These are phyloP conservation scores for Lagenorhynchus albirostris DNA, from an alignment of 2,113 vertebrate species.

Conservation along the genomic window DNA sequence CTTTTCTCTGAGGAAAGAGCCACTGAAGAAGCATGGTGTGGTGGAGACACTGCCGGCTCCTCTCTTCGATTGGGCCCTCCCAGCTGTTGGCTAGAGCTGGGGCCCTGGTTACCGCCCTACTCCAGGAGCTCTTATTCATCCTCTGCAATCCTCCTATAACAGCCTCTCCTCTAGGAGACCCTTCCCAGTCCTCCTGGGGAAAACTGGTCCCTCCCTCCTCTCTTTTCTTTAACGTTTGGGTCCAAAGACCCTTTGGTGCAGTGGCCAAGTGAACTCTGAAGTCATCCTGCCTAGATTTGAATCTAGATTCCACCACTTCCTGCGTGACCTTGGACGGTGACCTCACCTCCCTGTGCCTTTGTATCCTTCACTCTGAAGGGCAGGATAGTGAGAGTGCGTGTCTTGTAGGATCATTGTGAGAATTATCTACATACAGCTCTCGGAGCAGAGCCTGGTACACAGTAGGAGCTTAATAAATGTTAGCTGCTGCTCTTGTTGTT, in stretches of 20 bases:
- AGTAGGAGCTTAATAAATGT: not conserved
- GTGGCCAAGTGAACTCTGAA: not conserved
- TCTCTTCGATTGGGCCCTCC: not conserved
- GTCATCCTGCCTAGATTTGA: not conserved
- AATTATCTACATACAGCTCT: not conserved
- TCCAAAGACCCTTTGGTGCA: not conserved
- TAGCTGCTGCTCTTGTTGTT: not conserved
- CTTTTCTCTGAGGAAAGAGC: not conserved
- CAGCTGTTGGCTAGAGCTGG: not conserved
- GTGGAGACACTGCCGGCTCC: not conserved
- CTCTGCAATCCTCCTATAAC: rapidly evolving
- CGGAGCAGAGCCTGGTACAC: not conserved
- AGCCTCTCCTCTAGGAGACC: not conserved
- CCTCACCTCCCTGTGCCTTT: not conserved
- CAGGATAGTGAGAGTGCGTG: rapidly evolving
- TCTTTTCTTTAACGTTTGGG: not conserved
- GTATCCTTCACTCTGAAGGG: not conserved
- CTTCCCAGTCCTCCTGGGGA: not conserved
- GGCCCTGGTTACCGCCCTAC: not conserved
- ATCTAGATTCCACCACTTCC: not conserved
- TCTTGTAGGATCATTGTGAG: not conserved
- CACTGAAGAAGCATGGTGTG: not conserved
- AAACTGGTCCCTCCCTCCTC: not conserved
- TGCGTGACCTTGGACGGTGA: not conserved
- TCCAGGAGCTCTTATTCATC: not conserved